Evolutionary conservation across 1,140 invertebrate genomes (phyloP), one percentile per base, ranked within the genome.

Genomic region (Thrips palmi): DNA sequence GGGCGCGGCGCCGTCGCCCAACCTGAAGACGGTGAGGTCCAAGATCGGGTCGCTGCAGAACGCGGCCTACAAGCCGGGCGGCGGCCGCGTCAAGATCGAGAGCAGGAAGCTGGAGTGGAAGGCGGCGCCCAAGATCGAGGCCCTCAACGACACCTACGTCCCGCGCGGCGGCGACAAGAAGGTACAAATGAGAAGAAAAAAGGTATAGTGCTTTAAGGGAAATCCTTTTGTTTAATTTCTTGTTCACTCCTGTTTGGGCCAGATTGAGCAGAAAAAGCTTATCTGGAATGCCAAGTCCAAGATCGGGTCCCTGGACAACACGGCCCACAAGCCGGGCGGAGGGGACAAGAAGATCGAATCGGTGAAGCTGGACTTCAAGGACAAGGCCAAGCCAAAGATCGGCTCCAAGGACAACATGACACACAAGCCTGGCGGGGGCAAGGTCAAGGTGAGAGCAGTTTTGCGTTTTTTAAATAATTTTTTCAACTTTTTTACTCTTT

Each of bases 1-100:
- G 6, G 86, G 86, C 31, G 68, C 75, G 38, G 80, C 83, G 4
- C 82, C 86, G 28, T 87, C 85, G 17, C 87, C 88, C 17, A 92
- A 92, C 55, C 57, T 93, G 28, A 87, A 87, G 60, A 72, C 80
- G 33, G 83, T 89, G 2, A 76, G 76, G 57, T 91, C 88, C 11
- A 94, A 93, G 65, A 86, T 96, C 45, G 91, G 91, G 4, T 94
- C 89, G 2, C 58, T 94, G 51, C 74, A 88, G n/a, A 94, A 94
- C 55, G 68, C 86, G 0, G 76, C 69, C 31, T 83, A 96, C 56
- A 91, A 84, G 53, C 86, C 87, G 2, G 81, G 85, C 14, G 89
- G 87, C 27, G 88, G 88, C 20, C 77, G 88, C 47, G 70, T 92
- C 10, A 89, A 88, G 64, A 88, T 91, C 42, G 81, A 88, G 56